phyloP scores from a whole-genome alignment of 1,140 invertebrate species.

The Drosophila melanogaster region DNA sequence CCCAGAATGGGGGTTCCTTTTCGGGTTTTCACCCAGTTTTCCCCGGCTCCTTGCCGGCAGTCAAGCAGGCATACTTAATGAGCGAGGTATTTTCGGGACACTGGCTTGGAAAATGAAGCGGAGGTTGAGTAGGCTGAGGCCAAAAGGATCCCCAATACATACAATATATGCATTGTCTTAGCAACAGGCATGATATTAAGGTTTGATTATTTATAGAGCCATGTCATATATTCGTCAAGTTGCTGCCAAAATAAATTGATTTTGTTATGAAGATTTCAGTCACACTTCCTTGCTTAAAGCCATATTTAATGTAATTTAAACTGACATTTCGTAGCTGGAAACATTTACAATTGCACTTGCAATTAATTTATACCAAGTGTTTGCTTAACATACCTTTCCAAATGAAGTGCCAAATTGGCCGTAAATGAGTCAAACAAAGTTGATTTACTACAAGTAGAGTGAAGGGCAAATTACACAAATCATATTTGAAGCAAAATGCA shows the following conservation, averaged over 20 bases:
- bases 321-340: neutral
- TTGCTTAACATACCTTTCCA: neutral
- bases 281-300: too few relatives aligned
- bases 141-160: slow-evolving; percentile 25
- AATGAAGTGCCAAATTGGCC: neutral
- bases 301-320: neutral
- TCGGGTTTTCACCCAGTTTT: neutral
- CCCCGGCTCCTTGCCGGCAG: slow-evolving; percentile 1
- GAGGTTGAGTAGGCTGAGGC: neutral
- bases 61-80: slow-evolving; percentile 61
- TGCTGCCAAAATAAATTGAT: neutral
- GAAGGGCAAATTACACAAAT: slow-evolving; percentile 5
- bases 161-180: slow-evolving; percentile 46
- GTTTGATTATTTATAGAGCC: slow-evolving; percentile 50
- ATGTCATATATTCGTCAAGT: slow-evolving; percentile 3
- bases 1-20: neutral
- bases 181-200: slow-evolving; percentile 55
- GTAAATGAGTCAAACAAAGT: slow-evolving; percentile 7
- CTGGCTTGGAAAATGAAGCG: slow-evolving; percentile 1
- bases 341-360: too few relatives aligned
- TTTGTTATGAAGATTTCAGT: neutral
- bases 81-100: slow-evolving; percentile 21
- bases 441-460: slow-evolving; percentile 2
- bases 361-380: neutral
- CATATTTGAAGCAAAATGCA: neutral